These are phyloP conservation scores for Rhinatrema bivittatum DNA, from an alignment of 2,797 vertebrate species.

Conservation along the genomic window DNA sequence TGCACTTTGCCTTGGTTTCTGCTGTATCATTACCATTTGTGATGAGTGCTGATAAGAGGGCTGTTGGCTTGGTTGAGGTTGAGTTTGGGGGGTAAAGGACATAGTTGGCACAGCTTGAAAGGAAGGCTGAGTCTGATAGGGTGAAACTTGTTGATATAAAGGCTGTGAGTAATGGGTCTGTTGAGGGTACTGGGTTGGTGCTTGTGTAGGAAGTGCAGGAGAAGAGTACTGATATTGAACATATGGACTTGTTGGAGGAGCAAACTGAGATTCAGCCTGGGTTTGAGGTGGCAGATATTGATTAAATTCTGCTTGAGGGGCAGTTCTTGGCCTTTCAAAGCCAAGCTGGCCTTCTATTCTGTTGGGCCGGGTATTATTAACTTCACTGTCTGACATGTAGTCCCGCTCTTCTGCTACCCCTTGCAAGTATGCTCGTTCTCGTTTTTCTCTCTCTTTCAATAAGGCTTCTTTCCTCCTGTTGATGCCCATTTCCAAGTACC, in stretches of 20 bases:
- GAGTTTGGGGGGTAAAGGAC: slow-evolving; percentile 75
- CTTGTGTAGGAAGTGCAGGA: slow-evolving; percentile 75
- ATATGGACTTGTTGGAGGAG: slow-evolving; percentile 84
- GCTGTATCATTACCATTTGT: slow-evolving; percentile 85
- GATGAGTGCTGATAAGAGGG: slow-evolving; percentile 81
- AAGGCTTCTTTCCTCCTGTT: slow-evolving; percentile 94
- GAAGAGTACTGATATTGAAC: slow-evolving; percentile 89
- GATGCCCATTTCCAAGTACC: slow-evolving; percentile 98
- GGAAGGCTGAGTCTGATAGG: slow-evolving; percentile 91
- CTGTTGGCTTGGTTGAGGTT: slow-evolving; percentile 75
- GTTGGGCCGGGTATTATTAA: slow-evolving; percentile 84
- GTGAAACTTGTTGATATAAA: slow-evolving; percentile 85
- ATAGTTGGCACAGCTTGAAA: slow-evolving; percentile 88
- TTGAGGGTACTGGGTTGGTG: slow-evolving; percentile 83
- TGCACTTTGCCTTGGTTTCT: slow-evolving; percentile 77
- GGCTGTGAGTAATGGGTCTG: slow-evolving; percentile 82
- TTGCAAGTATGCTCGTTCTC: slow-evolving; percentile 94
- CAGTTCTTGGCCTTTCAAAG: slow-evolving; percentile 87
- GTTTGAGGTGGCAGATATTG: slow-evolving; percentile 92
- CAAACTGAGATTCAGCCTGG: slow-evolving; percentile 86
- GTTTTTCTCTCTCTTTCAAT: slow-evolving; percentile 93
- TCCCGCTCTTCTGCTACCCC: slow-evolving; percentile 97
- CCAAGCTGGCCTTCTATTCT: slow-evolving; percentile 75
- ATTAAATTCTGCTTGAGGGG: slow-evolving; percentile 90
- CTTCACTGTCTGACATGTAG: slow-evolving; percentile 98